Percentiles rank a stretch among this genome's conserved stretches.
phyloP scores from a whole-genome alignment of 2,113 vertebrate genomes.

The Kryptolebias marmoratus region DNA sequence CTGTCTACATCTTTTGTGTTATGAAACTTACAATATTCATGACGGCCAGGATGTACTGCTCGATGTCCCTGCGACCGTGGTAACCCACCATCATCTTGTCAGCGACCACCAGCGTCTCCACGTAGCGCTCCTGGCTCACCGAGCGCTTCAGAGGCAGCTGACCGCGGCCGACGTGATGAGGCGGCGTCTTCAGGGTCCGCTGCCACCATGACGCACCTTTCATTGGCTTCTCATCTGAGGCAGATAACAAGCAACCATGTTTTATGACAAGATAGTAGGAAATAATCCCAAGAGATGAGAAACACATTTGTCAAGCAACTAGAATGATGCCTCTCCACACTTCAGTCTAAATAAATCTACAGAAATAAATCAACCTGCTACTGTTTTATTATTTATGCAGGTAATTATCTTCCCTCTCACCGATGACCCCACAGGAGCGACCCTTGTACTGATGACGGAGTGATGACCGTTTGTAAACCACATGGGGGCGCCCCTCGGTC shows the following conservation, averaged over 20 bases:
- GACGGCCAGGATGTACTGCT: constrained; percentile 97
- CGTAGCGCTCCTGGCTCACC: constrained; percentile 93
- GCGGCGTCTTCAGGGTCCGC: constrained; percentile 87
- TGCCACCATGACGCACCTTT: constrained; percentile 93
- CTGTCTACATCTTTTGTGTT: constrained; percentile 56
- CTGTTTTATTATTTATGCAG: background rate
- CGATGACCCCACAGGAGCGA: constrained; percentile 94
- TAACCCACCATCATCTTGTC: constrained; percentile 99
- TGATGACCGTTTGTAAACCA: constrained; percentile 96
- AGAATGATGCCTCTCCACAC: too few relatives aligned
- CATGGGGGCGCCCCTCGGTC: constrained; percentile 90
- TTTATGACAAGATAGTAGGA: background rate
- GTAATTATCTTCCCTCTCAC: constrained; percentile 75
- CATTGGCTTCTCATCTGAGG: constrained; percentile 91
- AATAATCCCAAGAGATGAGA: background rate
- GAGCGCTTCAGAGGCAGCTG: constrained; percentile 95
- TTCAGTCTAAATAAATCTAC: too few relatives aligned
- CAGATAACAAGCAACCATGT: constrained; percentile 2
- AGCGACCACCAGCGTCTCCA: constrained; percentile 96
- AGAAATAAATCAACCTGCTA: too few relatives aligned
- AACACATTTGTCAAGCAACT: background rate
- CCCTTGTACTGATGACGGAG: constrained; percentile 95
- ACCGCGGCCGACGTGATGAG: constrained; percentile 88
- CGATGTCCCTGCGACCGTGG: constrained; percentile 96
- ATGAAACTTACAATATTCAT: constrained; percentile 99